Evolutionary conservation across 2,113 vertebrate species (phyloP), one percentile per base, ranked within the genome.

Genomic region (Myiozetetes cayanensis): DNA sequence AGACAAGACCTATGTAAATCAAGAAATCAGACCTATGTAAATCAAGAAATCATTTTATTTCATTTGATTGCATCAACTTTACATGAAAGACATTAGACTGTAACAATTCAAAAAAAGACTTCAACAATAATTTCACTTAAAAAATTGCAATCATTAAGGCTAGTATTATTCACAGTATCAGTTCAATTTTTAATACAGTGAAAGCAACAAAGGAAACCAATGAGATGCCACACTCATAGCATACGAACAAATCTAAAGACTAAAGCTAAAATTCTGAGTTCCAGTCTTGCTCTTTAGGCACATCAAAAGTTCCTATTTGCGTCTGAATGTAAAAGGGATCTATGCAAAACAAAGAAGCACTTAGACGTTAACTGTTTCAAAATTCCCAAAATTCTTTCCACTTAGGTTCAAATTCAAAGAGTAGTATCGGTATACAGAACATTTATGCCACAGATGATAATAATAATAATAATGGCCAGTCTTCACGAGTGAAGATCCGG

Each of bases 1-100:
- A 99, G 10, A 99, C 98, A 39, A 99, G 97, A 86, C 98, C 99
- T 99, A 87, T 4, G 85, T 5, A 73, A n/a, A 76, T 3, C 9
- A 94, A 85, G 24, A 68, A 86, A 89, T 33, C 1, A 27, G 97
- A 86, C 98, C 99, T 99, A 87, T 4, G 85, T 5, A 73, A n/a
- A 76, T 3, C 9, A 94, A 85, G 24, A 68, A 86, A 89, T 33
- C 1, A 27, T 25, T 2, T 58, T 56, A 33, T 55, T 41, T 11
- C 5, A 21, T 58, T 59, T 16, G 30, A 24, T 6, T 31, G 15
- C 18, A 37, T 68, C 52, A 72, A 37, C 6, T 44, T 79, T 53
- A 53, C 5, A 5, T 3, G 14, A 17, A 31, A 71, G 35, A 75
- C 46, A 55, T 70, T 27, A 49, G 17, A 89, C 5, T 44, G 2